Base-by-base conservation (phyloP, 2,888 invertebrate species). In the Mylabris sibirica region DNA sequence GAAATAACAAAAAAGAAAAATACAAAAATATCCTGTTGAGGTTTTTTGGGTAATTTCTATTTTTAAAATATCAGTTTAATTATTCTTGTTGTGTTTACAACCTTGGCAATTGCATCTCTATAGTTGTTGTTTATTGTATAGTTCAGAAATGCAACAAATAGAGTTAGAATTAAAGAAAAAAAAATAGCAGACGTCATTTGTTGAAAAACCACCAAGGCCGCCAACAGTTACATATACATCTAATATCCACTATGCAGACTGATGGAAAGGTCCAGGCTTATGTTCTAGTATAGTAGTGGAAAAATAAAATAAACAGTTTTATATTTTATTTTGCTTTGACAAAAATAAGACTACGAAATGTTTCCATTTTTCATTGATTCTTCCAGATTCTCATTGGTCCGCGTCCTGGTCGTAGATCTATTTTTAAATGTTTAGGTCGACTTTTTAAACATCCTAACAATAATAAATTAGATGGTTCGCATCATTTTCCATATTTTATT, bases 231-330 rank as follows among this genome's bases (percentile, higher is more conserved):
- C 20, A 17, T 20, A 30, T 30, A 30, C 30, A 30, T 49, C 17
- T 8, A 12, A 22, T 57, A 24, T 12, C 57, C 57, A 57, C 57
- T 22, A 24, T 57, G 57, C 57, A 24, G 57, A 57, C 24, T 9
- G 57, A 24, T 57, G 57, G 57, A 57, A 57, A 57, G 57, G 57
- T 57, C 57, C 57, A 57, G 57, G 57, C 57, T 57, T 22, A 5
- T 53, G 8, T 11, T 20, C 9, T 3, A 49, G 0, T 49, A 20
- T 8, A 49, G 12, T 9, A 57, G 12, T 20, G 24, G 24, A 24
- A 57, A 57, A n/a, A n/a, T n/a, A n/a, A 8, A 22, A 57, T 44
- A 44, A 44, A 44, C 4, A 44, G 6, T n/a, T 17, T n/a, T 44
- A 14, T 38, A n/a, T 38, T 12, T 35, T 35, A 35, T 35, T 35